Evolutionary conservation across 2,888 invertebrate genomes (phyloP).

Genomic region (Watsonalla cultraria): DNA sequence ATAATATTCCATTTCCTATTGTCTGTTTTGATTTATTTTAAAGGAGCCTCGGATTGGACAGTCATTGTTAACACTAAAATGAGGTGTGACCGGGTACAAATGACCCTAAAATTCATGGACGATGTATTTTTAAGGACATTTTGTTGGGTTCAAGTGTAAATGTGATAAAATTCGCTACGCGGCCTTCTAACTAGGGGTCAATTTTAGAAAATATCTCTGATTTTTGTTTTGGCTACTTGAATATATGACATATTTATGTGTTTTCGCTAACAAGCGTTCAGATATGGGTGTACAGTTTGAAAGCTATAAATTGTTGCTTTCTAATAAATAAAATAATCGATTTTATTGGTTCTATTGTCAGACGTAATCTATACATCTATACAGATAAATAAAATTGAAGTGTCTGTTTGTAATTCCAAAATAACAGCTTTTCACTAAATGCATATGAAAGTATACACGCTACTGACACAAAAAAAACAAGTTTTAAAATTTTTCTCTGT

Average conservation of each 20-base stretch:
- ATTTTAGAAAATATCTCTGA: conserved; percentile 47
- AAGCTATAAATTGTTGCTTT: conserved; percentile 23
- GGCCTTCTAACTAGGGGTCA: conserved; percentile 60
- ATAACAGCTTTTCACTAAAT: too few species aligned
- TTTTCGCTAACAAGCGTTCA: conserved; percentile 43
- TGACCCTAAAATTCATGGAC: conserved; percentile 68
- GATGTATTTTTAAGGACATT: conserved; percentile 71
- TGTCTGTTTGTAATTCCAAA: too few species aligned
- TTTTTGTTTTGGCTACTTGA: conserved; percentile 46
- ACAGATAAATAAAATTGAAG: too few species aligned
- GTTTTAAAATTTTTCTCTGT: too few species aligned
- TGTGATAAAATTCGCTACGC: conserved; percentile 67
- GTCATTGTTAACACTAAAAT: conserved; percentile 47
- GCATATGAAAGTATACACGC: too few species aligned
- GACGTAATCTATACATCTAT: neutral
- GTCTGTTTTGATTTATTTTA: neutral
- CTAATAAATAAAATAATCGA: conserved; percentile 3
- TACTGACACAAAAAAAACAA: too few species aligned
- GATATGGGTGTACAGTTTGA: conserved; percentile 43
- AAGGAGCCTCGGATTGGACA: conserved; percentile 9
- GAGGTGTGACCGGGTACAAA: conserved; percentile 61
- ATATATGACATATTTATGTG: conserved; percentile 58
- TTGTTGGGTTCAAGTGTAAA: conserved; percentile 63
- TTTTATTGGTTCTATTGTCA: neutral
- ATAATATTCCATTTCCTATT: too few species aligned